Percentiles rank a stretch among this genome's conserved stretches.
Conservation (phyloP, 2,888 invertebrate species). For the Noctuana brunneofusca region DNA sequence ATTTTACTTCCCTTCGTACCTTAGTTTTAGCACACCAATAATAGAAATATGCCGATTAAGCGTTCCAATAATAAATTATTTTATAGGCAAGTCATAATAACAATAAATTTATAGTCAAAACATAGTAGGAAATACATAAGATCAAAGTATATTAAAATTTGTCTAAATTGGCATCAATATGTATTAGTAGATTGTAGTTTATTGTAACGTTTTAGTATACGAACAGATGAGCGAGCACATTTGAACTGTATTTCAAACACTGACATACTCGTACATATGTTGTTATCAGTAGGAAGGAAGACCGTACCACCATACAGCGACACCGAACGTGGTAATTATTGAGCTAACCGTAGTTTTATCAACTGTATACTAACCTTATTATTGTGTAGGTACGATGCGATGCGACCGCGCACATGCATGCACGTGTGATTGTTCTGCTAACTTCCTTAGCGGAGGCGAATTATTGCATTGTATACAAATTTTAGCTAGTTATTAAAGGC, state of each 20-base stretch:
- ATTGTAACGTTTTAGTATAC: no score
- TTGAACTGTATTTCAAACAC: conserved; percentile 5
- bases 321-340: conserved; percentile 19
- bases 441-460: conserved; percentile 21
- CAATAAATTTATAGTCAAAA: no score
- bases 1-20: no score
- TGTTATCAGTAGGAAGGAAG: conserved; percentile 27
- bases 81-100: no score
- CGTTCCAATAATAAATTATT: no score
- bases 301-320: conserved; percentile 6
- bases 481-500: neutral
- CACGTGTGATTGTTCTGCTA: conserved; percentile 32
- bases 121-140: no score
- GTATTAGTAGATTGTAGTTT: no score
- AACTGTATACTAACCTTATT: conserved; percentile 9
- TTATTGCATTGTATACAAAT: conserved; percentile 18
- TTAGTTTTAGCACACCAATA: no score
- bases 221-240: neutral
- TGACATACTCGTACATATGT: conserved; percentile 19
- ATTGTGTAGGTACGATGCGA: neutral
- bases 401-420: conserved; percentile 7
- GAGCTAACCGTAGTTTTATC: conserved; percentile 24
- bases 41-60: no score
- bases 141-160: no score
- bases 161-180: no score